Conservation (phyloP, 64 coral and sea anemone genomes). For the Hydrozoanthus tunicans region DNA sequence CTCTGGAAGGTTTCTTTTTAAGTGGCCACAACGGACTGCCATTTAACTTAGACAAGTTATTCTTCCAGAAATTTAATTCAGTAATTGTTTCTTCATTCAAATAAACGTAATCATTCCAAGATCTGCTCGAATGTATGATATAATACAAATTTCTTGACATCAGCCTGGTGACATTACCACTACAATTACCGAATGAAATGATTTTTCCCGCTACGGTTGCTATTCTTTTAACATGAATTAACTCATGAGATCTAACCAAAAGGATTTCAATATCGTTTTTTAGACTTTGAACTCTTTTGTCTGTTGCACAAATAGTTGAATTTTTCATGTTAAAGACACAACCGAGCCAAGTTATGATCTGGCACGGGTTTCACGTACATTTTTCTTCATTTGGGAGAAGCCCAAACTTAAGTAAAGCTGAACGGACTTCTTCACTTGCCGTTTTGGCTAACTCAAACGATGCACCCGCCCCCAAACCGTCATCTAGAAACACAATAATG, state of each 20-base stretch:
- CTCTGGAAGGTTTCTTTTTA: conserved; percentile 16
- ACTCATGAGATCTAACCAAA: neutral
- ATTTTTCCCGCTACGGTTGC: conserved; percentile 9
- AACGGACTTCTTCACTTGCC: conserved; percentile 8
- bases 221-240: conserved; percentile 12
- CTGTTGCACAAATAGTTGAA: conserved; percentile 5
- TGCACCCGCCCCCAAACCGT: conserved; percentile 8
- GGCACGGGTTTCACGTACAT: conserved; percentile 56
- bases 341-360: conserved; percentile 19
- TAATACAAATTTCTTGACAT: conserved; percentile 18
- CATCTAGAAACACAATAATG: conserved; percentile 39
- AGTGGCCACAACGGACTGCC: conserved; percentile 25
- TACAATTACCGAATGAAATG: neutral
- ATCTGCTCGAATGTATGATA: neutral
- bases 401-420: conserved; percentile 43
- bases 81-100: neutral
- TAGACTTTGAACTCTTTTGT: conserved; percentile 33
- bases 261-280: conserved; percentile 7
- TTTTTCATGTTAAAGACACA: neutral
- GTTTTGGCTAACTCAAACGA: conserved; percentile 18
- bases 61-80: neutral
- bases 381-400: conserved; percentile 46
- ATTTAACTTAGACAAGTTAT: neutral
- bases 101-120: conserved; percentile 18
- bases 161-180: conserved; percentile 18